Conservation (phyloP, 2,797 vertebrate species). For the Falco peregrinus region DNA sequence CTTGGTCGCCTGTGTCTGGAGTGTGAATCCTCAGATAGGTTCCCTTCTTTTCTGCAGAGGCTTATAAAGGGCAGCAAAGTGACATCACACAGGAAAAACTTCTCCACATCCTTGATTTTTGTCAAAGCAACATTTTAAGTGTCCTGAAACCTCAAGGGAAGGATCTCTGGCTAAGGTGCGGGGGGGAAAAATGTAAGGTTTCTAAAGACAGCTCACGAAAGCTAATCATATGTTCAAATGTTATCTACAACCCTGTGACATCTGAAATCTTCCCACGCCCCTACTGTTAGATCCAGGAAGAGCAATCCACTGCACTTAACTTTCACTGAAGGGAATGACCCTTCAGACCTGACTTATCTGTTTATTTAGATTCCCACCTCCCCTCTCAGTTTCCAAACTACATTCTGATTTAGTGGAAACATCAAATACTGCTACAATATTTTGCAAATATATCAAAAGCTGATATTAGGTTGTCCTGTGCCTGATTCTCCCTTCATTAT, state of each 20-base stretch:
- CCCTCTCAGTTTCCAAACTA: neutral
- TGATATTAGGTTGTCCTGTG: neutral
- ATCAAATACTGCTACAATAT: neutral
- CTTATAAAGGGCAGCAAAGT: slow-evolving; percentile 78
- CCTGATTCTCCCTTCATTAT: neutral
- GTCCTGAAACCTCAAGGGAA: slow-evolving; percentile 71
- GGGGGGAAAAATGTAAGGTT: slow-evolving; percentile 65
- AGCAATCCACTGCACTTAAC: slow-evolving; percentile 13
- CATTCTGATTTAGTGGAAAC: neutral
- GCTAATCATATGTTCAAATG: slow-evolving; percentile 75
- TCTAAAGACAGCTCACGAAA: slow-evolving; percentile 72
- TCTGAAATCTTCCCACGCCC: slow-evolving; percentile 64
- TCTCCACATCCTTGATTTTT: slow-evolving; percentile 80
- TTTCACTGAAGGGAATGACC: slow-evolving; percentile 35
- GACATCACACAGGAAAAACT: slow-evolving; percentile 80
- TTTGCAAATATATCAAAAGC: neutral
- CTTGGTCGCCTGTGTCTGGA: neutral
- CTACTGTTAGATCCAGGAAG: slow-evolving; percentile 41
- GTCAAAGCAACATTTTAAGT: slow-evolving; percentile 77
- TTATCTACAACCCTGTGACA: slow-evolving; percentile 74
- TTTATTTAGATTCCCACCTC: neutral
- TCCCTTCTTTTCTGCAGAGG: slow-evolving; percentile 59
- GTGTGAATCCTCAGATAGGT: slow-evolving; percentile 24
- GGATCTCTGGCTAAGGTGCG: slow-evolving; percentile 64
- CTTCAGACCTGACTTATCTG: neutral